Conservation (phyloP, 2,113 vertebrate species). For the Clarias gariepinus region DNA sequence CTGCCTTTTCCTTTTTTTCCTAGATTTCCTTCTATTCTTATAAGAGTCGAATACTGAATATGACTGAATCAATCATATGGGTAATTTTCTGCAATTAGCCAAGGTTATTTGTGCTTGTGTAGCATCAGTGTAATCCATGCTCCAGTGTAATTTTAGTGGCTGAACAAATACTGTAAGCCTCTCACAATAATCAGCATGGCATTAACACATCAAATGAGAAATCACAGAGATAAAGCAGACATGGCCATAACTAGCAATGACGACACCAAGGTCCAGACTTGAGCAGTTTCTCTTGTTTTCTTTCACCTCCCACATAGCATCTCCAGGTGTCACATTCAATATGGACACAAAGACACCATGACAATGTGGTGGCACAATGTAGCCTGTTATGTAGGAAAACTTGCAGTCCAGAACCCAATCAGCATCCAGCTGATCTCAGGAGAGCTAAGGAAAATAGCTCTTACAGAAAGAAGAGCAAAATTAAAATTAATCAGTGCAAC, state of each 20-base stretch:
- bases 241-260: neutral
- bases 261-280: no score
- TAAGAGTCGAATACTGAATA: slow-evolving; percentile 35
- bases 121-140: neutral
- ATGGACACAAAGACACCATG: neutral
- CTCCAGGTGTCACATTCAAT: neutral
- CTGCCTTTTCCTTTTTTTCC: neutral
- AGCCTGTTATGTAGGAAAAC: neutral
- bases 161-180: neutral
- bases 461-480: neutral
- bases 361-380: neutral
- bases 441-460: neutral
- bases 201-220: slow-evolving; percentile 9
- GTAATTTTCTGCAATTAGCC: slow-evolving; percentile 44
- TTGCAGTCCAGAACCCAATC: neutral
- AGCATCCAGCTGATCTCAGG: neutral
- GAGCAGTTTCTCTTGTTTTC: neutral
- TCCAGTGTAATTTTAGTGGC: slow-evolving; percentile 34
- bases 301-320: neutral
- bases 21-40: neutral
- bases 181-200: neutral
- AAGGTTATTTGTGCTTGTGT: slow-evolving; percentile 19
- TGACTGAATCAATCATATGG: slow-evolving; percentile 59
- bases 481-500: neutral
- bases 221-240: neutral